Base-by-base conservation (phyloP, 2,113 vertebrate genomes). In the Prietella phreatophila region DNA sequence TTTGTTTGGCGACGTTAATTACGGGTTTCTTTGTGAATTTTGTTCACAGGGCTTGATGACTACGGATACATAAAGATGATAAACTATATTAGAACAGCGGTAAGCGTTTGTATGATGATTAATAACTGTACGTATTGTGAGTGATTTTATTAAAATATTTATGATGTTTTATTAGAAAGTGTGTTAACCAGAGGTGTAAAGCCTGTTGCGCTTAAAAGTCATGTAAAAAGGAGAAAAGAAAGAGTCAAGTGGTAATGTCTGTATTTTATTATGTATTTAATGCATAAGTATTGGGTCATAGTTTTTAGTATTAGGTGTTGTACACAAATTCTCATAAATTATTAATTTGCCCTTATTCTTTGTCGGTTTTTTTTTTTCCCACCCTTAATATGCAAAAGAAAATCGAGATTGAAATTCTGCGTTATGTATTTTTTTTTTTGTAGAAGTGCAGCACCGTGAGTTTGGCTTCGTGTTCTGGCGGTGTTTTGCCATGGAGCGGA, bases 61-160 rank as follows among this genome's bases (percentile, higher is more conserved):
- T 99, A 99, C 89, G 97, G 97, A 73, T 99, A 97, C 79, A 91
- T 99, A 90, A 99, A 98, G 86, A 94, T 99, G 92, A 96, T 99
- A 92, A 99, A 99, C 95, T 99, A 97, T 83, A 93, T 99, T 86
- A 96, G 98, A 55, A 92, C 93, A 84, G 95, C 95, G 88, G 98
- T 99, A 93, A 94, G 97, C 95, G 0, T 58, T 47, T 0, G 6
- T 80, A 58, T 86, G 81, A 75, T 42, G 42, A 13, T 19, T n/a
- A 39, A 50, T 27, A 60, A 69, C 13, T 3, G 5, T 36, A 36
- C 6, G 3, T 39, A 71, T 39, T 71, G 33, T 17, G 33, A 69
- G 30, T 6, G n/a, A 69, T 4, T 39, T 33, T 15, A 36, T 71
- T 71, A 20, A 42, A 75, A 75, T 25, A 2, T 42, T 22, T 15